phyloP scores from a whole-genome alignment of 2,888 invertebrate genomes.

The Timema podura region DNA sequence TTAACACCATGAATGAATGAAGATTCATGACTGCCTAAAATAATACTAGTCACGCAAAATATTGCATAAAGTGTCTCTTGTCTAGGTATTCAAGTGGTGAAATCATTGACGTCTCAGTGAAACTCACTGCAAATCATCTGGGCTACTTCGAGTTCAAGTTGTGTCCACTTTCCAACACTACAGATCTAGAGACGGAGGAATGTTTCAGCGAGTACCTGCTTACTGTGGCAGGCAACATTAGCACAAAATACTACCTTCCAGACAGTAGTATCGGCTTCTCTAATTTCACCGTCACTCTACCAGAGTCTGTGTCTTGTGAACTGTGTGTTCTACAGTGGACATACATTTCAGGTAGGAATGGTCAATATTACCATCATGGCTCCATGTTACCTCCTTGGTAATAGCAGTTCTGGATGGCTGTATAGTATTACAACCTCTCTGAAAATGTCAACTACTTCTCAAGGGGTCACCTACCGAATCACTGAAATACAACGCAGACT shows the following conservation, averaged over 20 bases:
- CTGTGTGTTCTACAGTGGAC: constrained; percentile 36
- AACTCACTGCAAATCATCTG: constrained; percentile 45
- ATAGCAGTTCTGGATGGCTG: too few relatives aligned
- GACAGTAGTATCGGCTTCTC: constrained; percentile 19
- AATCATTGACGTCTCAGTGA: constrained; percentile 38
- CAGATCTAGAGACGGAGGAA: constrained; percentile 36
- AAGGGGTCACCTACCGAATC: too few relatives aligned
- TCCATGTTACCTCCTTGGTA: too few relatives aligned
- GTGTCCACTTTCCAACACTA: constrained; percentile 34
- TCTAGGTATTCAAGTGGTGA: constrained; percentile 40
- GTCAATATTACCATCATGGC: too few relatives aligned
- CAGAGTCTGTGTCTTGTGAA: constrained; percentile 30
- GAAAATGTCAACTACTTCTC: too few relatives aligned
- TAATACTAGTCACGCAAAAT: too few relatives aligned
- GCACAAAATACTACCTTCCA: constrained; percentile 33
- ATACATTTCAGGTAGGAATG: constrained; percentile 24
- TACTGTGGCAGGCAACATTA: constrained; percentile 37
- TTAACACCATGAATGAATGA: too few relatives aligned
- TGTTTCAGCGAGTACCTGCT: constrained; percentile 36
- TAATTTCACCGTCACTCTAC: constrained; percentile 27
- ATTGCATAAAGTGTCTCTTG: neutral
- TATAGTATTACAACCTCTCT: too few relatives aligned
- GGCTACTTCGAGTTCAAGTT: constrained; percentile 40
- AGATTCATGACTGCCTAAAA: too few relatives aligned
- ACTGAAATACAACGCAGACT: too few relatives aligned